Conservation (phyloP, 35 echinoderm and acorn worm species). For the Chiridota heheva region DNA sequence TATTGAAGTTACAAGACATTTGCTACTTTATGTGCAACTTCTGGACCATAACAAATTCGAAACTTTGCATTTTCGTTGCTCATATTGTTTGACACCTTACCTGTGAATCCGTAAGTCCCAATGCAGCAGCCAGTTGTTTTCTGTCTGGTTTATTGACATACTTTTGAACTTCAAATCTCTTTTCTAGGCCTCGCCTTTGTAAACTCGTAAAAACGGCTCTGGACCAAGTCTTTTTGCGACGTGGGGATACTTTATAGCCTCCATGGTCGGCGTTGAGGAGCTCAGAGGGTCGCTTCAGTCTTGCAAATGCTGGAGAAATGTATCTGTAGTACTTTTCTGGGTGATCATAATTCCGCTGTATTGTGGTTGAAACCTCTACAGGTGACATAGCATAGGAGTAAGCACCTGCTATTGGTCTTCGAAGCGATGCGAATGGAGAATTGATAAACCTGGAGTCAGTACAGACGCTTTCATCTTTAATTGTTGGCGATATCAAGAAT, state of each 20-base stretch:
- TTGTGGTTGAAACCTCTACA: constrained; percentile 18
- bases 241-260: constrained; percentile 30
- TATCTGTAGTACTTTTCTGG: constrained; percentile 34
- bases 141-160: constrained; percentile 98
- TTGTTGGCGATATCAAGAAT: too few relatives aligned
- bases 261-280: neutral
- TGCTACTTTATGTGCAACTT: too few relatives aligned
- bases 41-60: too few relatives aligned
- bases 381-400: constrained; percentile 16
- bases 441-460: too few relatives aligned
- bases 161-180: constrained; percentile 92
- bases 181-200: constrained; percentile 88
- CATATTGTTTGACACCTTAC: too few relatives aligned
- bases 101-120: constrained; percentile 93
- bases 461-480: too few relatives aligned
- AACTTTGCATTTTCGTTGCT: too few relatives aligned
- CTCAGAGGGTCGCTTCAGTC: constrained; percentile 23
- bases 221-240: constrained; percentile 92
- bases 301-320: constrained; percentile 10
- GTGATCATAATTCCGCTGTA: too few relatives aligned
- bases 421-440: too few relatives aligned
- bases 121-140: constrained; percentile 80
- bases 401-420: constrained; percentile 21
- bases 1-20: too few relatives aligned
- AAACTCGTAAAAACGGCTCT: constrained; percentile 92